Conservation (phyloP, 2,888 invertebrate genomes). For the Ochlodes sylvanus region DNA sequence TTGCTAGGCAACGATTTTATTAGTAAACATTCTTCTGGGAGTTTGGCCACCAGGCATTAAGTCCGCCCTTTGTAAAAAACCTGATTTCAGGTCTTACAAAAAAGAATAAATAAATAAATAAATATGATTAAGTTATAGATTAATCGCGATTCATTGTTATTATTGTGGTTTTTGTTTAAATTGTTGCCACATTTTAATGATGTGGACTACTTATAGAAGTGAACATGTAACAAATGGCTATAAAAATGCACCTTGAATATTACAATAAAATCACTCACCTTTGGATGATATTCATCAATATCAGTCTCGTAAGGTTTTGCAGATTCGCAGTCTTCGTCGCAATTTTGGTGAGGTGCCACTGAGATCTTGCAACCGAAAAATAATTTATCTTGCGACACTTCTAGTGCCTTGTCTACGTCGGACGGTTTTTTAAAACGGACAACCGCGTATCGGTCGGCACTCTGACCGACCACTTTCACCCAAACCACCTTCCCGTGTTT, state of each 20-base stretch:
- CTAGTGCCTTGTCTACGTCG: slow-evolving; percentile 97
- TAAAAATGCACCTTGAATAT: neutral
- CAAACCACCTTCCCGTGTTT: slow-evolving; percentile 99
- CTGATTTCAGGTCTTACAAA: too few relatives aligned
- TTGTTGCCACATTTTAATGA: too few relatives aligned
- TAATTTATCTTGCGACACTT: slow-evolving; percentile 97
- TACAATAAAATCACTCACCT: slow-evolving; percentile 67
- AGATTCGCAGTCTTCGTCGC: slow-evolving; percentile 93
- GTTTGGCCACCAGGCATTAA: too few relatives aligned
- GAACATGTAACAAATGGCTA: too few relatives aligned
- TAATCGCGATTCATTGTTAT: too few relatives aligned
- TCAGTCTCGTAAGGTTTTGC: slow-evolving; percentile 96
- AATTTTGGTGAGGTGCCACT: slow-evolving; percentile 96
- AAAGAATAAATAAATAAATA: too few relatives aligned
- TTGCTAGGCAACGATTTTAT: too few relatives aligned
- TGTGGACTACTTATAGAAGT: too few relatives aligned
- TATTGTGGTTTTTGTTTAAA: too few relatives aligned
- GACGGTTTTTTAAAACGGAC: slow-evolving; percentile 98
- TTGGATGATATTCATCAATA: slow-evolving; percentile 98
- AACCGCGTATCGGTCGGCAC: slow-evolving; percentile 96
- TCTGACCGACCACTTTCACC: slow-evolving; percentile 97
- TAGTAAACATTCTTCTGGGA: too few relatives aligned
- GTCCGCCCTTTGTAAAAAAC: too few relatives aligned
- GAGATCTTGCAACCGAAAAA: slow-evolving; percentile 99
- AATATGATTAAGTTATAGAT: too few relatives aligned